phyloP scores from a whole-genome alignment of 2,888 invertebrate species.

The Spisula solida region DNA sequence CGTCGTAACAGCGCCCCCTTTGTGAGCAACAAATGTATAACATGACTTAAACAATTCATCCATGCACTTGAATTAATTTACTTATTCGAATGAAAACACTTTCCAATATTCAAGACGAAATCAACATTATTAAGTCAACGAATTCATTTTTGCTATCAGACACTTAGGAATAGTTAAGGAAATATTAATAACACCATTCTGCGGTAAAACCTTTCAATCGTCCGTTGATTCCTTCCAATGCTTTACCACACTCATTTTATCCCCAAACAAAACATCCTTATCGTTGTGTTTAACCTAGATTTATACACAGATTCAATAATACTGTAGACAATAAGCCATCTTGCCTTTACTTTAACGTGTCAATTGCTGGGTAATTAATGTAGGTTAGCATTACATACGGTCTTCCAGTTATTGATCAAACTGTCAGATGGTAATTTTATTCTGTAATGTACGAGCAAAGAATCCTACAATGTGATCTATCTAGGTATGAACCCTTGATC shows the following conservation, averaged over 20 bases:
- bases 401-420: slow-evolving; percentile 54
- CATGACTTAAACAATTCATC: slow-evolving; percentile 2
- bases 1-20: slow-evolving; percentile 17
- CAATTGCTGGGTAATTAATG: slow-evolving; percentile 72
- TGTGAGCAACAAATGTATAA: slow-evolving; percentile 19
- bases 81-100: slow-evolving; percentile 25
- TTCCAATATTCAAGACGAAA: neutral
- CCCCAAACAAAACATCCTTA: slow-evolving; percentile 25
- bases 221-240: neutral
- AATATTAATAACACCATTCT: slow-evolving; percentile 6
- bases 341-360: slow-evolving; percentile 52
- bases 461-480: slow-evolving; percentile 48
- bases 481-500: slow-evolving; percentile 59
- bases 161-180: slow-evolving; percentile 22
- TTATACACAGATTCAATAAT: neutral
- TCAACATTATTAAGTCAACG: slow-evolving; percentile 17
- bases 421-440: slow-evolving; percentile 47
- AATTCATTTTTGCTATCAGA: neutral
- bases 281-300: slow-evolving; percentile 24
- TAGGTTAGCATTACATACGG: slow-evolving; percentile 58
- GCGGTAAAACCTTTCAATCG: neutral
- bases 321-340: neutral
- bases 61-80: slow-evolving; percentile 28
- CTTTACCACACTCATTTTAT: neutral
- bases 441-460: slow-evolving; percentile 57